phyloP scores from a whole-genome alignment of 2,797 vertebrate genomes.

The Molothrus aeneus region DNA sequence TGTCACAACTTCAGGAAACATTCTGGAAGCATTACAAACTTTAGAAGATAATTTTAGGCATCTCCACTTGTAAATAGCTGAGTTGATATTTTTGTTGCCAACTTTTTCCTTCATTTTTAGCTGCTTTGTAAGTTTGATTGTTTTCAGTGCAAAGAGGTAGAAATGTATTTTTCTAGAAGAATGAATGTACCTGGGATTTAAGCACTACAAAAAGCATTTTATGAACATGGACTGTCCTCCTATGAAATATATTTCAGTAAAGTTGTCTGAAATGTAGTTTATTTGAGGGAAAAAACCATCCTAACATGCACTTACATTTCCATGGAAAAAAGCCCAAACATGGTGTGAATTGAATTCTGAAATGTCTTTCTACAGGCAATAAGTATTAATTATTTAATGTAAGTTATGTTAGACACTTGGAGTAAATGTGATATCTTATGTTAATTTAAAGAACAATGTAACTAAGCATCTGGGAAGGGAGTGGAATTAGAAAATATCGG shows the following conservation, averaged over 20 bases:
- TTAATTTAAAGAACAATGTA: conserved; percentile 53
- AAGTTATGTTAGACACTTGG: conserved; percentile 19
- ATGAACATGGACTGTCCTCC: not conserved
- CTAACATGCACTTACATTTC: not conserved
- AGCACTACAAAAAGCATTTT: not conserved
- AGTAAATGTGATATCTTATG: not conserved
- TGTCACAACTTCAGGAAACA: not conserved
- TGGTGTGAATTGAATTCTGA: not conserved
- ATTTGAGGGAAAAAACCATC: not conserved
- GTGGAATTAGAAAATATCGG: not conserved
- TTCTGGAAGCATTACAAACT: not conserved
- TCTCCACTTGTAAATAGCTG: not conserved
- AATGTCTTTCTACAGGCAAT: conserved; percentile 47
- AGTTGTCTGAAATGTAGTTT: conserved; percentile 1
- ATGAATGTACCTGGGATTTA: conserved; percentile 21
- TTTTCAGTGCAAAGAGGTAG: not conserved
- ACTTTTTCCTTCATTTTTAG: not conserved
- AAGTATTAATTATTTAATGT: conserved; percentile 40
- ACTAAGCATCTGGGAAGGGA: not conserved
- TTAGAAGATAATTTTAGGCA: not conserved
- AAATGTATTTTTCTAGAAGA: conserved; percentile 53
- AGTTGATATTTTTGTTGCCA: conserved; percentile 9
- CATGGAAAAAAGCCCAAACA: not conserved
- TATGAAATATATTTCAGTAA: not conserved
- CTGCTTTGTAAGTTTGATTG: not conserved